These are phyloP conservation scores for Drosophila algonquin DNA, from an alignment of 2,888 invertebrate genomes.

Conservation along the genomic window DNA sequence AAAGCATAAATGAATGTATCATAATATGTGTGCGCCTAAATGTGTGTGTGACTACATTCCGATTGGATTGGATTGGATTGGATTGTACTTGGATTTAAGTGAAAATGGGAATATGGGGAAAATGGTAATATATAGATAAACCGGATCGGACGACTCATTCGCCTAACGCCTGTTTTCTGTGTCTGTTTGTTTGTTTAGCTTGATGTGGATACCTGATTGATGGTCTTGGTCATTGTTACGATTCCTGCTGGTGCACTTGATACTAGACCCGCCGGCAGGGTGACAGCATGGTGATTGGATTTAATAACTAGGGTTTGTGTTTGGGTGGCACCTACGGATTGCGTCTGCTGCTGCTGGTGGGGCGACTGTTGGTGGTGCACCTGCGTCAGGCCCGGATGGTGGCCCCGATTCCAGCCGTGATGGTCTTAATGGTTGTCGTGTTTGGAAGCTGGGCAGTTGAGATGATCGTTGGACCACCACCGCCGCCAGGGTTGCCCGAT, in stretches of 20 bases:
- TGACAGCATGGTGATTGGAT: conserved; percentile 84
- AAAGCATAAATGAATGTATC: neutral
- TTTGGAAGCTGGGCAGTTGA: conserved; percentile 85
- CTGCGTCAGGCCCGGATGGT: conserved; percentile 72
- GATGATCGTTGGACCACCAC: conserved; percentile 81
- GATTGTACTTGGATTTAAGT: conserved; percentile 2
- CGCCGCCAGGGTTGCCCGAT: conserved; percentile 79
- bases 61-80: neutral
- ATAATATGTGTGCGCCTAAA: conserved; percentile 23
- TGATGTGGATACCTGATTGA: conserved; percentile 83
- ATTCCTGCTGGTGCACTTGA: conserved; percentile 87
- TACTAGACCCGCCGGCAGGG: conserved; percentile 85
- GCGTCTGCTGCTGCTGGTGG: conserved; percentile 72
- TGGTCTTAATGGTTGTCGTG: conserved; percentile 84
- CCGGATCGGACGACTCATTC: conserved; percentile 32
- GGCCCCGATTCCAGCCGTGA: conserved; percentile 78
- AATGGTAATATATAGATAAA: neutral
- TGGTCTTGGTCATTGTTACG: conserved; percentile 87
- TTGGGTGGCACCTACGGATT: conserved; percentile 84
- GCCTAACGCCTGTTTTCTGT: conserved; percentile 35
- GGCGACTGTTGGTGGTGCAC: conserved; percentile 61
- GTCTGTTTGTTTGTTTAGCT: conserved; percentile 44
- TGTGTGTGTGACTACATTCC: conserved; percentile 27
- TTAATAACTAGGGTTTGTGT: conserved; percentile 84
- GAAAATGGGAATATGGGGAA: conserved; percentile 23